Base-by-base conservation (phyloP, 2,797 vertebrate genomes). In the Hippopotamyrus pictus region DNA sequence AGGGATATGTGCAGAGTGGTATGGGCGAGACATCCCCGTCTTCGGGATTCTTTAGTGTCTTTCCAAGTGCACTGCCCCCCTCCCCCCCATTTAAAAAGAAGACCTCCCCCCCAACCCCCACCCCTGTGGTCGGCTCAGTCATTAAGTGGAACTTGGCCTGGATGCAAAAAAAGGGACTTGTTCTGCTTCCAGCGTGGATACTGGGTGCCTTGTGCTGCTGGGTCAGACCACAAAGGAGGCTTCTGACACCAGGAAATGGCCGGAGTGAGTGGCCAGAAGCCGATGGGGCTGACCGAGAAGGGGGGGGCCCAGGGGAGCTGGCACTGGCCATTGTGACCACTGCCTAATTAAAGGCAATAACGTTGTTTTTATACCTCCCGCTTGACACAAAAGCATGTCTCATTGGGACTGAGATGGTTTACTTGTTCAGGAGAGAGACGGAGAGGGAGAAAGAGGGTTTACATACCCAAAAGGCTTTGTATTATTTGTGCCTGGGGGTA, bases 301-400 rank as follows among this genome's bases (percentile, higher is more conserved):
- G 19, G 41, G 41, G 11, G n/a, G 41, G 9, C 7, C 46, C 79
- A 14, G 29, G 87, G 5, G 54, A 22, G 86, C 5, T 6, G 22
- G 82, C 12, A 22, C 22, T 19, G 12, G 25, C 83, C 46, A 86
- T 89, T 89, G 88, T 89, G 83, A 86, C 14, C 12, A 37, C 37
- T 57, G 53, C 88, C 83, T 89, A 89, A 86, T 89, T 89, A 89
- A 89, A 86, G 59, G 62, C 83, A 86, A 89, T 85, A 86, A 65
- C 73, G 88, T 86, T 89, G 88, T 86, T 89, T 54, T 89, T 86
- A 37, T 53, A 53, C 59, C 62, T 54, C 59, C 25, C 14, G 65
- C 25, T 85, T 17, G 25, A 69, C 50, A 86, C 83, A 86, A 44
- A 69, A 73, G 82, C 62, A 83, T 57, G 54, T 89, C 88, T 89